Base-by-base conservation (phyloP, 2,113 vertebrate genomes). In the Bubo bubo region DNA sequence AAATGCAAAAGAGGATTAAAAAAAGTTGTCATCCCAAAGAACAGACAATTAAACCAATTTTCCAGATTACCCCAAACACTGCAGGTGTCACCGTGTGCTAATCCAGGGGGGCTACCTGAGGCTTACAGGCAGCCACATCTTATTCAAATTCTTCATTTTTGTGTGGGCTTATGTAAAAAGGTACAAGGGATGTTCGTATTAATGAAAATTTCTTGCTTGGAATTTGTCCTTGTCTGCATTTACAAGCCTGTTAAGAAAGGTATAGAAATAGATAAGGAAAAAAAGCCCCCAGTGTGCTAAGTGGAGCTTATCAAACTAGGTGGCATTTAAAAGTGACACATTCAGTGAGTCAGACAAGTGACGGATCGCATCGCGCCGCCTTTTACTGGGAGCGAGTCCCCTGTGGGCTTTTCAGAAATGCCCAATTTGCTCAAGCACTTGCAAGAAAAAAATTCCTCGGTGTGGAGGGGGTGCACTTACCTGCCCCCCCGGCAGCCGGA, bases 111-210 rank as follows among this genome's bases (percentile, higher is more conserved):
- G 56, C 16, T 1, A 27, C 26, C 39, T 0, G 3, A 18, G 41
- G 39, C 9, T 0, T 43, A 18, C 2, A 5, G 26, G 30, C 47
- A 19, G 59, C 43, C 0, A 0, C 0, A 0, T 30, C 17, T 71
- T 21, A 68, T 28, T 18, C 14, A 15, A 24, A 72, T 47, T 35
- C 82, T 23, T 62, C 6, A 0, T 17, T 71, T 76, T 64, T 22
- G 37, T 4, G 24, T 3, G n/a, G 24, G 55, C 18, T 82, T 53
- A 39, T 4, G 47, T 9, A 15, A n/a, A 52, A 82, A 60, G n/a
- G 32, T 1, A 2, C 9, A 28, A 32, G 34, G 22, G 50, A 43
- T 55, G 32, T 7, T 32, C 3, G 1, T 5, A 34, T 22, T 5
- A 34, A 60, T 18, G 5, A 1, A 12, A 43, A 11, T 14, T n/a